These are phyloP conservation scores for Heliconius cydno DNA, from an alignment of 2,888 invertebrate species.

Conservation along the genomic window DNA sequence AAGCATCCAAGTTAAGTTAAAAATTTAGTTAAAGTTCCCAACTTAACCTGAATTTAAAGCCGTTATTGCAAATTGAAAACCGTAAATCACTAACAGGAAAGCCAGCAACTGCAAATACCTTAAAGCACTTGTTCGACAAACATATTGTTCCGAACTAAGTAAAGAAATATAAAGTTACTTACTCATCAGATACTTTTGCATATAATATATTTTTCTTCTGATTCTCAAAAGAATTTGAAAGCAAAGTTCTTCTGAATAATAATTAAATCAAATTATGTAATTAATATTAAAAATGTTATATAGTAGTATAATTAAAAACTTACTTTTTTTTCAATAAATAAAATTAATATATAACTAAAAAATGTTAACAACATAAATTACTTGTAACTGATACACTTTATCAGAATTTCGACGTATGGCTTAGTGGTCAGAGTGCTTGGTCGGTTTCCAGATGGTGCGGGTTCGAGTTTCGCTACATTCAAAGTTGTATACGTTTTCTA, in stretches of 20 bases:
- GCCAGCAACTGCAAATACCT: slow-evolving; percentile 41
- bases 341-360: not conserved
- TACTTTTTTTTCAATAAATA: not conserved
- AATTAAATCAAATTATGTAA: not conserved
- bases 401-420: too few species aligned
- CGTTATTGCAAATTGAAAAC: slow-evolving; percentile 43
- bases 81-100: slow-evolving; percentile 36
- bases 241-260: not conserved
- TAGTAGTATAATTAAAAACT: not conserved
- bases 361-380: too few species aligned
- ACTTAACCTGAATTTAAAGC: slow-evolving; percentile 32
- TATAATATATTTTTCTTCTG: not conserved
- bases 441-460: too few species aligned
- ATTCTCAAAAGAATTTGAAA: not conserved
- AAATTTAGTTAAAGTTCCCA: slow-evolving; percentile 1
- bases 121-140: slow-evolving; percentile 49
- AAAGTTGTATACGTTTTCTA: too few species aligned
- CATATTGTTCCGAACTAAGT: slow-evolving; percentile 46
- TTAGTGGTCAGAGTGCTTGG: too few species aligned
- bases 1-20: slow-evolving; percentile 16
- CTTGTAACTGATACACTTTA: too few species aligned
- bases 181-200: not conserved
- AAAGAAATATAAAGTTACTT: slow-evolving; percentile 42
- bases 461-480: too few species aligned
- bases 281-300: not conserved